phyloP scores from a whole-genome alignment of 2,888 invertebrate species.

The Ferrisia virgata region DNA sequence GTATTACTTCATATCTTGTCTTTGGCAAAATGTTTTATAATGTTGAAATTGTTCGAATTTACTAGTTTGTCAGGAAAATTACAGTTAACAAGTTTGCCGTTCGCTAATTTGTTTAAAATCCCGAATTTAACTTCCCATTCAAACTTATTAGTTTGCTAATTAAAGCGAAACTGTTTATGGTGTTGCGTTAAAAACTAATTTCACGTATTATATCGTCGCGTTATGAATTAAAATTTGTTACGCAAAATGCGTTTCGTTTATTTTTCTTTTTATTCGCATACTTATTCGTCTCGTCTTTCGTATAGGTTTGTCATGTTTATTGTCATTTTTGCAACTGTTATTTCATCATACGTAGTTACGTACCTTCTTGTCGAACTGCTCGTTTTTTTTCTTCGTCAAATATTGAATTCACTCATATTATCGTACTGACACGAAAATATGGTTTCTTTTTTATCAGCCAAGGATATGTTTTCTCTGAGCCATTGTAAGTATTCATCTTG shows the following conservation, averaged over 20 bases:
- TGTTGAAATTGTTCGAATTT: conserved; percentile 27
- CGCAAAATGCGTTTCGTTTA: background rate
- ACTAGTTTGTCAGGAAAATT: conserved; percentile 29
- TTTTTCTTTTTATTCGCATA: background rate
- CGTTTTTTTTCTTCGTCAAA: too few relatives aligned
- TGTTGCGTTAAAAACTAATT: conserved; percentile 21
- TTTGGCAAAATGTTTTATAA: conserved; percentile 28
- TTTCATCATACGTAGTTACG: too few relatives aligned
- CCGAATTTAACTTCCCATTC: conserved; percentile 28
- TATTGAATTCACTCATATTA: too few relatives aligned
- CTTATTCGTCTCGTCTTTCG: background rate
- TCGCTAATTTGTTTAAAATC: conserved; percentile 33
- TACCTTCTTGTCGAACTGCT: too few relatives aligned
- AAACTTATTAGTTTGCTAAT: conserved; percentile 25
- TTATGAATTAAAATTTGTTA: conserved; percentile 9
- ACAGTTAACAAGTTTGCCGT: conserved; percentile 24
- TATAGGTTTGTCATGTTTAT: too few relatives aligned
- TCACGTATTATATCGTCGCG: background rate
- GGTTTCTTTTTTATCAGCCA: too few relatives aligned
- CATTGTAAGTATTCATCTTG: too few relatives aligned
- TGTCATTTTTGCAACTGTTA: too few relatives aligned
- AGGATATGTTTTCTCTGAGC: too few relatives aligned
- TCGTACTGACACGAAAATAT: too few relatives aligned
- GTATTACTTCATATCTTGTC: conserved; percentile 23
- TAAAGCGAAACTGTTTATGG: conserved; percentile 16